Conservation (phyloP, 2,797 vertebrate species). For the Amblyraja radiata region DNA sequence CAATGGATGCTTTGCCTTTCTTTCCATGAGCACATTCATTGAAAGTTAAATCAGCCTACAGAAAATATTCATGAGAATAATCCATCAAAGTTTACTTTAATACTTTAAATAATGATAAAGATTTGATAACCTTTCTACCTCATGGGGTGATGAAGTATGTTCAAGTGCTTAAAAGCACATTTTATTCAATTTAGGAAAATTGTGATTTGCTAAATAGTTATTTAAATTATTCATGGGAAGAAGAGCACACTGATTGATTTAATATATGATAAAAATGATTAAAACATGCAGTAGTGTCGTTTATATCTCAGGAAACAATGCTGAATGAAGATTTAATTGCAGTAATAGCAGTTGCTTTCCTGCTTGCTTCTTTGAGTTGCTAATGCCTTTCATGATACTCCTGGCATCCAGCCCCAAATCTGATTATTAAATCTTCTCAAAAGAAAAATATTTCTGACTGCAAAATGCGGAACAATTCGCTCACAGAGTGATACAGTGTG, state of each 20-base stretch:
- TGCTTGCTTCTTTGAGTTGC: background rate
- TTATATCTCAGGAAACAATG: background rate
- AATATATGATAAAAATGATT: background rate
- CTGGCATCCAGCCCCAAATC: background rate
- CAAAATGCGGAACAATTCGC: too few species aligned
- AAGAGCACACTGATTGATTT: background rate
- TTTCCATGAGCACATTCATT: background rate
- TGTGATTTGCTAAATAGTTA: background rate
- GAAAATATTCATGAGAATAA: background rate
- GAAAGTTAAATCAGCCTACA: background rate
- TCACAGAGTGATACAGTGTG: background rate
- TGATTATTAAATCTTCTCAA: background rate
- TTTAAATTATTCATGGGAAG: slow-evolving; percentile 28
- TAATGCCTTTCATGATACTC: background rate
- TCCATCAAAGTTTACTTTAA: background rate
- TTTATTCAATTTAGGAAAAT: slow-evolving; percentile 15
- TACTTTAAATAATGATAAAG: background rate
- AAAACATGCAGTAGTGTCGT: background rate
- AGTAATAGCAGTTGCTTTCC: background rate
- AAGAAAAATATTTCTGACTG: background rate
- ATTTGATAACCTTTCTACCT: background rate
- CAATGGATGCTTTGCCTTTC: background rate
- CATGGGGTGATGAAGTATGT: background rate
- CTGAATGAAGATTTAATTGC: background rate
- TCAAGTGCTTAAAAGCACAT: background rate